Evolutionary conservation across 1,140 invertebrate species (phyloP).

Genomic region (Ctenoplectra terminalis): DNA sequence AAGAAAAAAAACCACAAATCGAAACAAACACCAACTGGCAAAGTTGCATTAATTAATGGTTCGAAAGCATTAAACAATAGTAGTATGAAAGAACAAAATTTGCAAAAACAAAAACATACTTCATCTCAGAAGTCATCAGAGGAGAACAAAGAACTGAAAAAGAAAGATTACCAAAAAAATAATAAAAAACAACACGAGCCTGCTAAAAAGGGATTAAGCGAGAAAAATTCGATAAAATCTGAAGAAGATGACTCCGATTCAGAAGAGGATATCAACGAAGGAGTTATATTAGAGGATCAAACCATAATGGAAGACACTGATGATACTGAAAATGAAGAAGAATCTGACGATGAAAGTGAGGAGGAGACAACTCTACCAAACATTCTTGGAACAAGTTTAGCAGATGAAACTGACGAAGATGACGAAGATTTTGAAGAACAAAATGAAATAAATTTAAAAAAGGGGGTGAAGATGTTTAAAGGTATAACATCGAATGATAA

Average conservation of each 20-base stretch:
- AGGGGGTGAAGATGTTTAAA: constrained; percentile 61
- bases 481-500: constrained; percentile 18
- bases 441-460: constrained; percentile 47
- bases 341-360: constrained; percentile 23
- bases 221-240: not conserved
- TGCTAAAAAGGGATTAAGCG: not conserved
- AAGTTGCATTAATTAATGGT: constrained; percentile 56
- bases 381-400: constrained; percentile 53
- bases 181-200: constrained; percentile 35
- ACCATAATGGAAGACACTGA: constrained; percentile 18
- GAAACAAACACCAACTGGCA: constrained; percentile 60
- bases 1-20: constrained; percentile 64
- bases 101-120: constrained; percentile 1
- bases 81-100: not conserved
- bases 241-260: constrained; percentile 43
- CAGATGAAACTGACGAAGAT: constrained; percentile 60
- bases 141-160: constrained; percentile 24
- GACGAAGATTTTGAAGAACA: constrained; percentile 54
- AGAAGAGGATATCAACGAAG: constrained; percentile 49
- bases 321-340: constrained; percentile 33
- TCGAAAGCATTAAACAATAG: constrained; percentile 8
- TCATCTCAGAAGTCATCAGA: not conserved
- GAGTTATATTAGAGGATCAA: constrained; percentile 15
- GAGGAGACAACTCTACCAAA: constrained; percentile 32
- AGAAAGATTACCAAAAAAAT: not conserved